Evolutionary conservation across 2,113 vertebrate species (phyloP), one percentile per base, ranked within the genome.

Genomic region (Ailurus styani): DNA sequence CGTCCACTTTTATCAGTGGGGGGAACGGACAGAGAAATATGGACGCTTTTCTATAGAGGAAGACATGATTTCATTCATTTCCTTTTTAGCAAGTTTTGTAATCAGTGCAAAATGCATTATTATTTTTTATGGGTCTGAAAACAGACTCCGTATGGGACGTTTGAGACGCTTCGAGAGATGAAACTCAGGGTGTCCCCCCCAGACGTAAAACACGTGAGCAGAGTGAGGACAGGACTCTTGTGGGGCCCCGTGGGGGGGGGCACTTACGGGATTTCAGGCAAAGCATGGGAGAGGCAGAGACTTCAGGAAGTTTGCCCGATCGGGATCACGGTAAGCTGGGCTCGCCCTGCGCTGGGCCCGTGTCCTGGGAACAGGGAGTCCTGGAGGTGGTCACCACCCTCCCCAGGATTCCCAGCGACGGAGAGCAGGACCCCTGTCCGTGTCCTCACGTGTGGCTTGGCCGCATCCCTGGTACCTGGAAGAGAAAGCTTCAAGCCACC

Each of bases 301-400:
- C 15, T 34, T 66, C 18, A 3, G 31, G 15, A 66, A 2, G 31
- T 68, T 68, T 68, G 31, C 6, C 31, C n/a, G 3, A n/a, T n/a
- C 3, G 7, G 64, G 34, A 18, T 13, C 64, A n/a, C 31, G 3
- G 15, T 68, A n/a, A 68, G 64, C 64, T 34, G 64, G 31, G 31
- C 31, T 66, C 15, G 7, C 31, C 8, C 64, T 1, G 3, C 8
- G 64, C 31, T 68, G 34, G 8, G 31, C 34, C 15, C 3, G 7
- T 15, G 0, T 68, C 64, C 64, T 8, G 15, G 64, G 23, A 73
- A 73, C 1, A 42, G 1, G 40, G 1, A 73, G 3, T 73, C 12
- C 1, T 7, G 1, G 11, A 27, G 1, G 27, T 7, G 23, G 15
- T 29, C 40, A 2, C 21, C 13, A 0, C 25, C 40, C 3, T 9